Evolutionary conservation across 2,113 vertebrate genomes (phyloP), one percentile per base, ranked within the genome.

Genomic region (Micromys minutus): DNA sequence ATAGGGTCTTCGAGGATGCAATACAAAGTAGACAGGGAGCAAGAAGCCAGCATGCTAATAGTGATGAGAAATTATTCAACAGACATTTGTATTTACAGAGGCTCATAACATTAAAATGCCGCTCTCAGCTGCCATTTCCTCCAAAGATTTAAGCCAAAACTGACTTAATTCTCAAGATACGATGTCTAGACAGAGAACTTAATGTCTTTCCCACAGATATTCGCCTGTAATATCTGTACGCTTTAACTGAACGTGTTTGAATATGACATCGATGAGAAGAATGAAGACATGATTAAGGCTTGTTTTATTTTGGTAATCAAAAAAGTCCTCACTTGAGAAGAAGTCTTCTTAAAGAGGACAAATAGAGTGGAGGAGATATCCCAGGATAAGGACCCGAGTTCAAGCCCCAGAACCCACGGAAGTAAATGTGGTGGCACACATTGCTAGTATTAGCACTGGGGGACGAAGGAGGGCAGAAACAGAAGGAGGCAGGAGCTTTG

Each of bases 51-150:
- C 95, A 93, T 97, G 94, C 91, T 97, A 97, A 98, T 96, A 96
- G 93, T 97, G 97, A 97, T 98, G 96, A 97, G 94, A 98, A 97
- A 97, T 97, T 98, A 98, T 96, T 98, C 97, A 97, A 86, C 97
- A 92, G 97, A 98, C 95, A 89, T 80, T 95, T 87, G 89, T 4
- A 65, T 95, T 97, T 95, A n/a, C 86, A 87, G 79, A 55, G 61
- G 69, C 12, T 13, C 57, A 90, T n/a, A 16, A 93, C 93, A 94
- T 95, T 92, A 97, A 98, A 98, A 93, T 89, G 90, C 80, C 31
- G 79, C 69, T 93, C 92, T 89, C 80, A 42, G 75, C 87, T 96
- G 47, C 67, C 55, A 63, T 93, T 94, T 97, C 95, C 86, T 97
- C 88, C 42, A 13, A 90, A 87, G 92, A 96, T 97, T 83, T 45